These are phyloP conservation scores for Seladonia tumulorum DNA, from an alignment of 2,888 invertebrate species.

Conservation along the genomic window DNA sequence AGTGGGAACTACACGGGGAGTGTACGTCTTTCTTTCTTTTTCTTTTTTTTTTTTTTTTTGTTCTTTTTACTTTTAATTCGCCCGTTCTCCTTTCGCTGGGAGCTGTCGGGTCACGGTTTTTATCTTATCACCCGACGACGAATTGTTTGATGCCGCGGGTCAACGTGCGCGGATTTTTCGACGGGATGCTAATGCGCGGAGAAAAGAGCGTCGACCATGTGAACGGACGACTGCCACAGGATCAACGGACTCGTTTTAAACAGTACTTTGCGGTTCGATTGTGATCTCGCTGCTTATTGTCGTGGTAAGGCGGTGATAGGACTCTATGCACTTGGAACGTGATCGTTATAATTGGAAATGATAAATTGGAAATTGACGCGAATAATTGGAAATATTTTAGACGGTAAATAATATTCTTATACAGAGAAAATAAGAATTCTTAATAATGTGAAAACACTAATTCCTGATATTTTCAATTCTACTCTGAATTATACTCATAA, in stretches of 20 bases:
- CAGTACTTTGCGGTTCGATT: neutral
- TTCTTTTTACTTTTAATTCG: conserved; percentile 1
- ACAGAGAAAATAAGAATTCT: no score
- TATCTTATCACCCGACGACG: conserved; percentile 51
- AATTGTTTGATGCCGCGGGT: conserved; percentile 45
- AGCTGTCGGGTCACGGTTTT: conserved; percentile 36
- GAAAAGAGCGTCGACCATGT: neutral
- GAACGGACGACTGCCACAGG: neutral
- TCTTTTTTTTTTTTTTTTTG: neutral
- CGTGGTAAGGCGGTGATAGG: neutral
- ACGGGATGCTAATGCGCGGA: neutral
- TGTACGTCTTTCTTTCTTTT: neutral
- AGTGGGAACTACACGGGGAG: no score
- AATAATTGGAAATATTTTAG: neutral
- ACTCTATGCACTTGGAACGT: neutral
- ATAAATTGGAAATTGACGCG: no score
- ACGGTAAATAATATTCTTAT: no score
- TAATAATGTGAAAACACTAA: no score
- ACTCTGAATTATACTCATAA: no score
- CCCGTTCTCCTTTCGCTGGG: conserved; percentile 22
- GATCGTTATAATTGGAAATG: neutral
- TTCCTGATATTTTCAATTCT: no score
- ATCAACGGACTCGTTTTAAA: neutral
- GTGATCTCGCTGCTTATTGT: neutral
- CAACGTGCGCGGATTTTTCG: conserved; percentile 52